Evolutionary conservation across 2,888 invertebrate species (phyloP).

Genomic region (Agrilus mali): DNA sequence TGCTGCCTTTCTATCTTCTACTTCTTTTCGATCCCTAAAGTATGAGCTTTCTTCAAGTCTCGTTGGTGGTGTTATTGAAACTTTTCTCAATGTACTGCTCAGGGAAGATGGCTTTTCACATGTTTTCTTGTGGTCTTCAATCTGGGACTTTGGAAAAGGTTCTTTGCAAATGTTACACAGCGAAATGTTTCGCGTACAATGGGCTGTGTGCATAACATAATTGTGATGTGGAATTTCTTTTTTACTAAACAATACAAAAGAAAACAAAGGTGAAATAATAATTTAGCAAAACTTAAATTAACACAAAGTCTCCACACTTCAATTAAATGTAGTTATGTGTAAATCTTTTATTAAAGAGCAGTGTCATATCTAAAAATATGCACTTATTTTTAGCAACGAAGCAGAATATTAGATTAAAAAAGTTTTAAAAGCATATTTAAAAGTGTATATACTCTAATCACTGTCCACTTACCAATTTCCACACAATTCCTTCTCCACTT

Average conservation of each 20-base stretch:
- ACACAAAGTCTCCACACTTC: too few relatives aligned
- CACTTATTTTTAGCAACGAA: too few relatives aligned
- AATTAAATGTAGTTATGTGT: too few relatives aligned
- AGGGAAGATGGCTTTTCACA: conserved; percentile 35
- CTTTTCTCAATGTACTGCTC: conserved; percentile 19
- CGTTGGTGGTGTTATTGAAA: conserved; percentile 12
- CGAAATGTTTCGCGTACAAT: conserved; percentile 54
- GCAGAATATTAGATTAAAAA: too few relatives aligned
- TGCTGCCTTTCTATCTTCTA: conserved; percentile 22
- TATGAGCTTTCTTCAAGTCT: conserved; percentile 23
- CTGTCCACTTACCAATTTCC: conserved; percentile 38
- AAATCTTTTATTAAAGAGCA: too few relatives aligned
- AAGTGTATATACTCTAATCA: too few relatives aligned
- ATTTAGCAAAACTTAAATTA: too few relatives aligned
- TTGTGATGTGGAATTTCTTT: conserved; percentile 53
- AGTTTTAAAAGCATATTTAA: too few relatives aligned
- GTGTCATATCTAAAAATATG: conserved; percentile 1
- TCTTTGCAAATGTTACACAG: conserved; percentile 56
- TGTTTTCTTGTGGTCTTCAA: conserved; percentile 41
- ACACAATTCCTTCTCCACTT: conserved; percentile 35
- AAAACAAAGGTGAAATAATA: too few relatives aligned
- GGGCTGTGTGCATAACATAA: conserved; percentile 56
- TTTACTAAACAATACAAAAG: conserved; percentile 39
- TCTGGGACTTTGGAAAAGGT: conserved; percentile 45
- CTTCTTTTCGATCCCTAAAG: conserved; percentile 20